These are phyloP conservation scores for Sinocyclocheilus rhinocerous DNA, from an alignment of 2,113 vertebrate genomes.

Conservation along the genomic window DNA sequence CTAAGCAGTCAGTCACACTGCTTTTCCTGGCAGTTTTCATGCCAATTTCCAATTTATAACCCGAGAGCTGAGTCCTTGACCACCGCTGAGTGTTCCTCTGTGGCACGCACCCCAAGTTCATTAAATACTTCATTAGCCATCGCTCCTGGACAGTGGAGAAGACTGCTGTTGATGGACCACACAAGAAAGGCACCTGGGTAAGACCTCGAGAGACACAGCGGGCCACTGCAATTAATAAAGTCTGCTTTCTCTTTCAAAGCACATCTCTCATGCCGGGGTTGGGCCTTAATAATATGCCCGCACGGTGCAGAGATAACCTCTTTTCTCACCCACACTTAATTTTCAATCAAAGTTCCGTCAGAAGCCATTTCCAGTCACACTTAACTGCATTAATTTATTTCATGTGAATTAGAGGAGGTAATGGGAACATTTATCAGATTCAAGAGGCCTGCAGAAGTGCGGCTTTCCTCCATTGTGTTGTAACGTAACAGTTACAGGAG, in stretches of 20 bases:
- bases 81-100: slow-evolving; percentile 30
- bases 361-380: slow-evolving; percentile 55
- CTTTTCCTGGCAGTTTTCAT: slow-evolving; percentile 33
- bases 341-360: slow-evolving; percentile 58
- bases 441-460: slow-evolving; percentile 26
- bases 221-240: slow-evolving; percentile 51
- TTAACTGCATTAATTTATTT: slow-evolving; percentile 59
- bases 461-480: slow-evolving; percentile 17
- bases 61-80: slow-evolving; percentile 41
- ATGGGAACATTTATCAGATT: slow-evolving; percentile 50
- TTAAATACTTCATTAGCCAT: slow-evolving; percentile 58
- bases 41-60: slow-evolving; percentile 41
- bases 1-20: slow-evolving; percentile 35
- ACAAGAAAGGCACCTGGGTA: slow-evolving; percentile 27
- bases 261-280: slow-evolving; percentile 41
- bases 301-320: slow-evolving; percentile 51
- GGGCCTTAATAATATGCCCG: slow-evolving; percentile 53
- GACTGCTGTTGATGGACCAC: slow-evolving; percentile 47
- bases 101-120: slow-evolving; percentile 43
- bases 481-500: neutral
- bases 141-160: slow-evolving; percentile 33
- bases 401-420: slow-evolving; percentile 46
- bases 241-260: slow-evolving; percentile 50
- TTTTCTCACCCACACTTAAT: slow-evolving; percentile 56
- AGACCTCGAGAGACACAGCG: slow-evolving; percentile 37